Evolutionary conservation across 2,888 invertebrate species (phyloP), one percentile per base, ranked within the genome.

Genomic region (Cephus pygmeus): DNA sequence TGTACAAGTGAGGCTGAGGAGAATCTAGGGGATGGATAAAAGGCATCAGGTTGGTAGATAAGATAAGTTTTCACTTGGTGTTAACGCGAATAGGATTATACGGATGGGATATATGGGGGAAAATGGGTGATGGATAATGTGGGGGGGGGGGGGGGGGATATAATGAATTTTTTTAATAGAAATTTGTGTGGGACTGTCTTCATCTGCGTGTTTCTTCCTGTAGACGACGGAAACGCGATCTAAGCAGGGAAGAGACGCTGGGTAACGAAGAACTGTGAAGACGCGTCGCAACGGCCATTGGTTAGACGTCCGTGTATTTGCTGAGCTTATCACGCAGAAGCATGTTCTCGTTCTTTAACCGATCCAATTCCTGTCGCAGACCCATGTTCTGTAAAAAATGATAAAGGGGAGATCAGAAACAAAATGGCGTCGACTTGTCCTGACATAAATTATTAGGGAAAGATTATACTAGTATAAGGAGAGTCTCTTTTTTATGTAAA

Each of bases 281-380:
- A 56, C 40, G 35, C 36, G 35, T 9, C 33, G 30, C 36, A 6
- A 40, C 36, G 79, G 82, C 84, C 87, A 88, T 88, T 89, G 91
- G 92, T 95, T 94, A 95, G 92, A 96, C 96, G 92, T 96, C 96
- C 93, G 96, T 95, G 93, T 95, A 96, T 93, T 97, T 97, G 90
- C 97, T 95, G 92, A 97, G 93, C 93, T 97, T 96, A 92, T 97
- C 97, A 92, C 97, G 96, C 92, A 97, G 93, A 92, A 97, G 94
- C 94, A 96, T 95, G 92, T 97, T 97, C 92, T 97, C 97, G 93
- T 97, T 97, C 94, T 97, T 97, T 92, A 97, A 94, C 92, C 97
- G 94, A 93, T 97, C 97, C 91, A 97, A 93, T 92, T 97, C 97
- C 93, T 97, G 97, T 90, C 97, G 96, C 91, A 97, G 94, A 90